Base-by-base conservation (phyloP, 2,888 invertebrate species). In the Acleris sparsana region DNA sequence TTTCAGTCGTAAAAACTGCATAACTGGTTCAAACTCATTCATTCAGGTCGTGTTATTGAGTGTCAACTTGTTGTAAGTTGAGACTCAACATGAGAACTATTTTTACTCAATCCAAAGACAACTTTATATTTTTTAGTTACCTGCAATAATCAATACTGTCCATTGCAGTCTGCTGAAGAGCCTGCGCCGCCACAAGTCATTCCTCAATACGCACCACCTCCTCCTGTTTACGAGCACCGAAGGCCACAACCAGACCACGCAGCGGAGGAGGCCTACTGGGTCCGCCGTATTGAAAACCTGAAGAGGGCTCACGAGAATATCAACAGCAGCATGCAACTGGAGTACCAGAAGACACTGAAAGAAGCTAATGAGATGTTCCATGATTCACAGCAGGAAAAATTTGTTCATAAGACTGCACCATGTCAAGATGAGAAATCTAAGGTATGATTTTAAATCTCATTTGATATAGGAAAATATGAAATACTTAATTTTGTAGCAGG, bases 371-470 rank as follows among this genome's bases (percentile, higher is more conserved):
- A 90, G 9, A 72, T 92, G 60, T 92, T 90, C 75, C 80, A 86
- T 57, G 39, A 79, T 70, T 84, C 84, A 52, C 80, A 88, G 68
- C 75, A 75, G 71, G 86, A 92, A 69, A 89, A 88, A 82, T 69
- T 85, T 67, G 79, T 75, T 17, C 84, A 74, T 65, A 92, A 90
- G 72, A 69, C 89, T 64, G 85, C 89, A 62, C 92, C 92, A 62
- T 92, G 92, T 73, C 89, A 92, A 72, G 88, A 87, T 44, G 92
- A 92, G 67, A 92, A 92, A 75, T 84, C 87, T 52, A 92, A 92
- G 88, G 92, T 90, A 79, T 22, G 11, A 0, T 5, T 13, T 49
- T 20, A 33, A 33, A 33, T 3, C 9, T 33, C 33, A 33, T 9
- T 33, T 33, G 3, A 33, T 6, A 25, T 25, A 25, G 25, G 7